phyloP scores from a whole-genome alignment of 2,888 invertebrate species.

The Tridacna crocea region DNA sequence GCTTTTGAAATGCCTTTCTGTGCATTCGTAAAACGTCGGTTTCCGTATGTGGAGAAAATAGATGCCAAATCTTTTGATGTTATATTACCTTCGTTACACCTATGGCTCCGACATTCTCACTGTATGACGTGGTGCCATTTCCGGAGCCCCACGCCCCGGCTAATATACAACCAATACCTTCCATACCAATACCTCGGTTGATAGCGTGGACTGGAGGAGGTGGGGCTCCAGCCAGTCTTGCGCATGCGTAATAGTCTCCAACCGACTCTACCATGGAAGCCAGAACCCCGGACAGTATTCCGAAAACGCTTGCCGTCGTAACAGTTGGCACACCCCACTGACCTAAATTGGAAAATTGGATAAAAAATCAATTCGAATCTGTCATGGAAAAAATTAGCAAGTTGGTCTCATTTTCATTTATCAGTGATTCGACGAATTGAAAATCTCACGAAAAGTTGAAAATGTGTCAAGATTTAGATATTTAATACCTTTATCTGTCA shows the following conservation, averaged over 20 bases:
- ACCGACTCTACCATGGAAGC: slow-evolving; percentile 72
- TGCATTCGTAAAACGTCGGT: too few species aligned
- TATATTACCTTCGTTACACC: slow-evolving; percentile 90
- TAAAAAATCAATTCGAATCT: too few species aligned
- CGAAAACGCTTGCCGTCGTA: slow-evolving; percentile 78
- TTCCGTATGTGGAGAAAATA: too few species aligned
- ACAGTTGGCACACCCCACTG: slow-evolving; percentile 82
- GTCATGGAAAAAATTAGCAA: too few species aligned
- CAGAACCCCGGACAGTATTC: slow-evolving; percentile 80
- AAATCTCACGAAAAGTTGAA: too few species aligned
- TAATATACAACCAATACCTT: slow-evolving; percentile 92
- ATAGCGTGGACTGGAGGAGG: slow-evolving; percentile 94
- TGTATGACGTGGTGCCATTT: slow-evolving; percentile 94
- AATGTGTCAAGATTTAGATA: too few species aligned
- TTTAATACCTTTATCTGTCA: too few species aligned
- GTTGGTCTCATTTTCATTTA: too few species aligned
- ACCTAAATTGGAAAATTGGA: slow-evolving; percentile 59
- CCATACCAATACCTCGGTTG: slow-evolving; percentile 91
- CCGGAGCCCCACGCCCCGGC: slow-evolving; percentile 94
- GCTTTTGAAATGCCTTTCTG: too few species aligned
- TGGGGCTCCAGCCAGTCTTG: slow-evolving; percentile 88
- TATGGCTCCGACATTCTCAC: slow-evolving; percentile 95
- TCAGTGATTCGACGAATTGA: too few species aligned
- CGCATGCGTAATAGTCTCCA: slow-evolving; percentile 44
- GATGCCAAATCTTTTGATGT: neutral